Base-by-base conservation (phyloP, 2,113 vertebrate species). In the Coptodon rendalli region DNA sequence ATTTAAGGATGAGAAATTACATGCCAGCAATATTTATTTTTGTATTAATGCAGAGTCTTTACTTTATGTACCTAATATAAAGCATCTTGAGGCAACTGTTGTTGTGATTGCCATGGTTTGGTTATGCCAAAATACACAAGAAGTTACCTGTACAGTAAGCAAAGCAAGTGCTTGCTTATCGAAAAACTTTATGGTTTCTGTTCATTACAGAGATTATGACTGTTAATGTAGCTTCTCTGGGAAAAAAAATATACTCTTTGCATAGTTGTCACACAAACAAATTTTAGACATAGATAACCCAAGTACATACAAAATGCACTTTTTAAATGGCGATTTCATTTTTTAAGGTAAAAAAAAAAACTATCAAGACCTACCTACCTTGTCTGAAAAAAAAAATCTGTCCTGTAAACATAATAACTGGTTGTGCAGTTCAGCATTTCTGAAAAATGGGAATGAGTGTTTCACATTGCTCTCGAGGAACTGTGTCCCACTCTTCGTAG, bases 291-390 rank as follows among this genome's bases (percentile, higher is more conserved):
- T 40, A 71, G 36, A 40, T 40, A 40, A 24, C 6, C 1, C 6
- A 22, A 71, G 66, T 71, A 0, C 1, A 71, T 16, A 71, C 38
- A 43, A 14, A 71, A 43, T 71, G 38, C 36, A 16, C 36, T 71
- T 43, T 71, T 71, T 9, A 24, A 43, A 43, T 43, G 0, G 22
- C 43, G 5, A 13, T 68, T 36, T 38, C 1, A 22, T 68, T 43
- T 24, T 43, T 71, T 22, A 40, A 40, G 19, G 0, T 0, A 3
- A 66, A 38, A 61, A 11, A 36, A 0, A 61, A 7, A 36, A 0
- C 9, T 36, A 63, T 36, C 31, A 36, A 12, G 0, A 36, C 61
- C 61, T 63, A 4, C 59, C 59, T 12, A 36, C 31, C 0, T 13
- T 5, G 1, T 38, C 4, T 68, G 34, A 1, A 27, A 11, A 61